Evolutionary conservation across 2,797 vertebrate genomes (phyloP), one percentile per base, ranked within the genome.

Genomic region (Malacoctenus gilli): DNA sequence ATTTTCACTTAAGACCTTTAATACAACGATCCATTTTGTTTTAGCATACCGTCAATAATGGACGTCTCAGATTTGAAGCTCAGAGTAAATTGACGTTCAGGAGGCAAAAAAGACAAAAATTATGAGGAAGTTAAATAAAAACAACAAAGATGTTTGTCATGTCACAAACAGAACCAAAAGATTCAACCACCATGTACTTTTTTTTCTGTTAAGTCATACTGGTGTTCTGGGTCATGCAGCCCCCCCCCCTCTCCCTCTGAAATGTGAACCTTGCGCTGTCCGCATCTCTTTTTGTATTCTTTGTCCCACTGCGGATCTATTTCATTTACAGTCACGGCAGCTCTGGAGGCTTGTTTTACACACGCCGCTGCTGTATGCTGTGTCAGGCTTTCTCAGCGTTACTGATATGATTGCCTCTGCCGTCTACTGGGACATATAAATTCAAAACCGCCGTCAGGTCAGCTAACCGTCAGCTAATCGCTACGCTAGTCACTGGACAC

Each of bases 261-360:
- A 21, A 8, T 22, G 31, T 35, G 3, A 65, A 42, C 46, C 16
- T 2, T 1, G 31, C n/a, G 19, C 20, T n/a, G 52, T 1, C 21
- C 28, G 10, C 53, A 41, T 31, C 2, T 39, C 2, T 40, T 59
- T 52, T 40, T 41, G 20, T 61, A 37, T 74, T 70, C 37, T 52
- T 36, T 48, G 18, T 25, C 8, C 4, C 39, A 13, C 44, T 37
- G 32, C 21, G 8, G 34, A 59, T 78, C 50, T 46, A 37, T 76
- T 81, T 78, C 23, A 56, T 71, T 83, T 83, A 57, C 61, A 65
- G 49, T 66, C 57, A 46, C 13, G 16, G 61, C 61, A 44, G 51
- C 69, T 68, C 55, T 34, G 22, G 56, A 65, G 62, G 68, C 67
- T 86, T 89, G 79, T 86, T 87, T 87, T 81, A 81, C 82, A 81